These are phyloP conservation scores for Parascotia fuliginaria DNA, from an alignment of 2,888 invertebrate genomes.

Conservation along the genomic window DNA sequence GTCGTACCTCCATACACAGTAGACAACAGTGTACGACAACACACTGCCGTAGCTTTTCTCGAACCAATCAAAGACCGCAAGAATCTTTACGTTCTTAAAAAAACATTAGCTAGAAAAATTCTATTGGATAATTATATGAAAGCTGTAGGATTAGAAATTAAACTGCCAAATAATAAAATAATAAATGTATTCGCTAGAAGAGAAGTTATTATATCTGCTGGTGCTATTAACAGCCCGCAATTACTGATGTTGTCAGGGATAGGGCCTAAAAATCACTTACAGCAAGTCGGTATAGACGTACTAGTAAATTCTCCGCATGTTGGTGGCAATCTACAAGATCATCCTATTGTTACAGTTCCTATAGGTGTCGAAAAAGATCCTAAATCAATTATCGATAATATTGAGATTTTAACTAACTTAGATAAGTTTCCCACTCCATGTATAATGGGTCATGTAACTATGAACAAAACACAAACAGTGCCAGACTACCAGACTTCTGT, in stretches of 20 bases:
- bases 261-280: slow-evolving; percentile 58
- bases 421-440: slow-evolving; percentile 46
- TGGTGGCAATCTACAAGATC: slow-evolving; percentile 60
- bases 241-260: slow-evolving; percentile 68
- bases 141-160: slow-evolving; percentile 56
- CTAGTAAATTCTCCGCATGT: slow-evolving; percentile 54
- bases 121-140: slow-evolving; percentile 36
- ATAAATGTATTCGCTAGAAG: slow-evolving; percentile 45
- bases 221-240: slow-evolving; percentile 62
- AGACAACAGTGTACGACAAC: slow-evolving; percentile 45
- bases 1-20: slow-evolving; percentile 40
- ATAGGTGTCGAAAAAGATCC: slow-evolving; percentile 37
- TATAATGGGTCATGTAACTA: slow-evolving; percentile 49
- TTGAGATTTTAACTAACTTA: slow-evolving; percentile 33
- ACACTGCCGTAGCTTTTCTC: slow-evolving; percentile 48
- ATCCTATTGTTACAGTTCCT: slow-evolving; percentile 41
- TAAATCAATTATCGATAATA: slow-evolving; percentile 31
- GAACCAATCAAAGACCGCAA: slow-evolving; percentile 39
- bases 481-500: slow-evolving; percentile 58
- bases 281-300: slow-evolving; percentile 45
- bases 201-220: slow-evolving; percentile 65
- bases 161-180: slow-evolving; percentile 33
- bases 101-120: slow-evolving; percentile 49
- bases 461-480: slow-evolving; percentile 45
- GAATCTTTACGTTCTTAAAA: slow-evolving; percentile 52